Conservation (phyloP, 2,113 vertebrate species). For the Taurulus bubalis region DNA sequence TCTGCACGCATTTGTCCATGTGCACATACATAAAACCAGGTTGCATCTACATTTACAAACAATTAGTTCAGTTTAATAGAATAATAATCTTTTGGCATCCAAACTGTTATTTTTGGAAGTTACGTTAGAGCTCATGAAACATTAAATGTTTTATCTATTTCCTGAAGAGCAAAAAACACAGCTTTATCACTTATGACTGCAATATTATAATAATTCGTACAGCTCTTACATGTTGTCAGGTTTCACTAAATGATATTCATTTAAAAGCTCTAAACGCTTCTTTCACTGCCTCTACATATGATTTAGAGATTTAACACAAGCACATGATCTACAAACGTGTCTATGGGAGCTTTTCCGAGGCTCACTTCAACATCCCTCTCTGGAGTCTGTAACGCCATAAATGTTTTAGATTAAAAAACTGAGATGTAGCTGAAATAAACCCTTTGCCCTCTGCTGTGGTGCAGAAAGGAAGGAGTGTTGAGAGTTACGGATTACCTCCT, state of each 20-base stretch:
- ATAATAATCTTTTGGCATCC: too few relatives aligned
- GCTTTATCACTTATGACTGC: not conserved
- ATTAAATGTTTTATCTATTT: not conserved
- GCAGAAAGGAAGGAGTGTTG: conserved; percentile 28
- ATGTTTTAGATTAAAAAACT: conserved; percentile 67
- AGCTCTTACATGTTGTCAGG: not conserved
- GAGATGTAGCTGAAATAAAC: conserved; percentile 37
- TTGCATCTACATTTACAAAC: not conserved
- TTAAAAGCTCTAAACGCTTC: conserved; percentile 5
- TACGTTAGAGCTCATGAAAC: not conserved
- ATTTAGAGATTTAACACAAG: not conserved
- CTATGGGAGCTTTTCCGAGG: conserved; percentile 6
- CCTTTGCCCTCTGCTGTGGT: conserved; percentile 9
- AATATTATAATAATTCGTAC: not conserved
- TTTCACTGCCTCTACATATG: not conserved
- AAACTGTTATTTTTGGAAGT: not conserved
- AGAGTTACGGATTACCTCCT: conserved; percentile 22
- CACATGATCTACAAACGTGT: not conserved
- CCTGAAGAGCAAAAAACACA: not conserved
- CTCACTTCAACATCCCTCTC: conserved; percentile 37
- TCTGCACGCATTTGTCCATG: not conserved
- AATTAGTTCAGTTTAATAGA: too few relatives aligned
- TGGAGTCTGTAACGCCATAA: conserved; percentile 57
- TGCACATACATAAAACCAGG: not conserved
- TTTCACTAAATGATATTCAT: not conserved